Conservation (phyloP, 2,888 invertebrate genomes). For the Nomada fucata region DNA sequence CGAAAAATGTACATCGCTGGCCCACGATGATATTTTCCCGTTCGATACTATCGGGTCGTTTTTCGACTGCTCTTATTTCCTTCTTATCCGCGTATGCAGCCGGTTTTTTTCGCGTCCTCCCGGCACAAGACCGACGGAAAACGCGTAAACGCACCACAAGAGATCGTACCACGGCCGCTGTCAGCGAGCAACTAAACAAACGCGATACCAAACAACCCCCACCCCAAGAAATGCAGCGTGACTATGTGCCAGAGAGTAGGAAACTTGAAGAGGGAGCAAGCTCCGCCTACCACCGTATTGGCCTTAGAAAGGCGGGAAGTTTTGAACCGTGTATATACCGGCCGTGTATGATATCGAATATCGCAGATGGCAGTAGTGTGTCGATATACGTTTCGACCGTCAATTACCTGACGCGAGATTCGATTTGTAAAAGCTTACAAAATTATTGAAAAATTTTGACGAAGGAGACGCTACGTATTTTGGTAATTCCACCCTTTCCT, state of each 20-base stretch:
- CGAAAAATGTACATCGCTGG: conserved; percentile 28
- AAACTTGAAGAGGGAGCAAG: conserved; percentile 21
- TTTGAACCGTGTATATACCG: conserved; percentile 45
- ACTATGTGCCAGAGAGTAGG: conserved; percentile 58
- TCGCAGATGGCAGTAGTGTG: conserved; percentile 42
- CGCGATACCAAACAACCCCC: conserved; percentile 81
- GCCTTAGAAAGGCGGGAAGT: conserved; percentile 36
- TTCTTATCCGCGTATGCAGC: conserved; percentile 25
- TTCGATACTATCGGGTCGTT: conserved; percentile 18
- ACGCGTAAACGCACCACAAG: conserved; percentile 67
- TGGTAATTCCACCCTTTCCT: not conserved
- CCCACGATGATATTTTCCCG: not conserved
- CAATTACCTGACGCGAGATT: not conserved
- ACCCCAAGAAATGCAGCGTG: conserved; percentile 74
- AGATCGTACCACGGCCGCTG: conserved; percentile 80
- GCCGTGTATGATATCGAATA: conserved; percentile 2
- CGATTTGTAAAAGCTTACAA: too few species aligned
- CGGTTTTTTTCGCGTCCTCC: conserved; percentile 52
- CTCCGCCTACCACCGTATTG: conserved; percentile 66
- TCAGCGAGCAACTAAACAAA: conserved; percentile 84
- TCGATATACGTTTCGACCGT: not conserved
- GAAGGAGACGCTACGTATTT: not conserved
- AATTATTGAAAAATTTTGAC: not conserved
- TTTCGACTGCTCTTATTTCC: conserved; percentile 11
- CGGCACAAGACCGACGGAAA: conserved; percentile 47